These are phyloP conservation scores for Aurelia coerulea DNA, from an alignment of 30 jellyfish, hydroid and myxozoan genomes.

Conservation along the genomic window DNA sequence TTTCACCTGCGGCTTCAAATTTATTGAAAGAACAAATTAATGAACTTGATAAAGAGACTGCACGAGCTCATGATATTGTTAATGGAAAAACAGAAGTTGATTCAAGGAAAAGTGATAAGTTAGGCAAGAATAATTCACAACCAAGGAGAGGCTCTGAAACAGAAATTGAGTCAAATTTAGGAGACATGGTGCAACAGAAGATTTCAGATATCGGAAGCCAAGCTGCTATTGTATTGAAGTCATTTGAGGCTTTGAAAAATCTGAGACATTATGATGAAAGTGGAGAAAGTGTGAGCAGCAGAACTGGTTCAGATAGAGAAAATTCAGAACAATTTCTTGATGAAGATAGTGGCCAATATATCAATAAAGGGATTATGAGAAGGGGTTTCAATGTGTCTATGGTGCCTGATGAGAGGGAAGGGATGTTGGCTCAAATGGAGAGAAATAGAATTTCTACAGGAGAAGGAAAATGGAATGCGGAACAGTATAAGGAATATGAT, in stretches of 20 bases:
- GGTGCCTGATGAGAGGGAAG: too few species aligned
- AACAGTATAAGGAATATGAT: too few species aligned
- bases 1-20: slow-evolving; percentile 43
- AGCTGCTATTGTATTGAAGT: slow-evolving; percentile 52
- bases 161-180: slow-evolving; percentile 5
- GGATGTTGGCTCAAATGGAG: too few species aligned
- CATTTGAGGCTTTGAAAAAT: slow-evolving; percentile 34
- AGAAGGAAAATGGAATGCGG: too few species aligned
- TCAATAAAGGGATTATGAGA: too few species aligned
- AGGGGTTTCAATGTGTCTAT: too few species aligned
- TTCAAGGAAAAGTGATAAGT: not conserved
- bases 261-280: slow-evolving; percentile 7
- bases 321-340: too few species aligned
- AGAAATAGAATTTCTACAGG: too few species aligned
- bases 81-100: not conserved
- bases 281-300: not conserved
- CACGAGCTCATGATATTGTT: slow-evolving; percentile 5
- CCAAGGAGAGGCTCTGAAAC: not conserved
- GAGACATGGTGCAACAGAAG: slow-evolving; percentile 28
- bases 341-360: too few species aligned
- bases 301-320: too few species aligned
- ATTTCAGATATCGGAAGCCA: slow-evolving; percentile 60
- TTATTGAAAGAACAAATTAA: slow-evolving; percentile 22
- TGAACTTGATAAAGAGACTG: slow-evolving; percentile 47
- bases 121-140: not conserved